Evolutionary conservation across 37 sponge, comb jelly and placozoan species (phyloP).

Genomic region (Lycopodina hypogea): DNA sequence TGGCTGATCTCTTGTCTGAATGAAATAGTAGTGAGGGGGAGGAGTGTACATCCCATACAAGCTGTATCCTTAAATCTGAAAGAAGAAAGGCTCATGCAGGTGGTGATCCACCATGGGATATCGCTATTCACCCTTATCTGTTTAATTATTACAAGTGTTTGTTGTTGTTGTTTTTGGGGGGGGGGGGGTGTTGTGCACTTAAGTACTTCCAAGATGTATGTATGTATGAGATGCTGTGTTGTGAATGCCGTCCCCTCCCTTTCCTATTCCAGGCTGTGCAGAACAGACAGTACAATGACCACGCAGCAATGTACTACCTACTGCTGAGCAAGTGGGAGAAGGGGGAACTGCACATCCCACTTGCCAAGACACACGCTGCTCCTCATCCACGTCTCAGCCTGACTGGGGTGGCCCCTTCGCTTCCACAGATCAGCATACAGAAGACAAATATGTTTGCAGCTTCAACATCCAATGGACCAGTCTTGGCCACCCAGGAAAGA

Average conservation of each 20-base stretch:
- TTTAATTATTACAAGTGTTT: too few species aligned
- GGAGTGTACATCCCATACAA: too few species aligned
- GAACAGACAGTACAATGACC: conserved; percentile 60
- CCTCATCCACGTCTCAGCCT: conserved; percentile 35
- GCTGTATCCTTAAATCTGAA: too few species aligned
- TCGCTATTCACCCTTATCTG: too few species aligned
- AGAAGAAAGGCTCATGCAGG: too few species aligned
- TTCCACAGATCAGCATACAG: conserved; percentile 45
- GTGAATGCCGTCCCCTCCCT: not conserved
- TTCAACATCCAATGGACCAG: not conserved
- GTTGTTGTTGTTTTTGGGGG: too few species aligned
- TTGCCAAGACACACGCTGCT: not conserved
- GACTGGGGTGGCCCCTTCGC: not conserved
- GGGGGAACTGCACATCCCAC: conserved; percentile 33
- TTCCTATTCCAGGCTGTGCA: conserved; percentile 82
- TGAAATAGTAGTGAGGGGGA: too few species aligned
- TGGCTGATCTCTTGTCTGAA: too few species aligned
- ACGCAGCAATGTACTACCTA: conserved; percentile 76
- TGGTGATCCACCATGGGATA: too few species aligned
- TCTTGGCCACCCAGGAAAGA: conserved; percentile 10
- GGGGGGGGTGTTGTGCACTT: too few species aligned
- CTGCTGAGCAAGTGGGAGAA: conserved; percentile 68
- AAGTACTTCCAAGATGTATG: too few species aligned
- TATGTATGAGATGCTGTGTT: too few species aligned
- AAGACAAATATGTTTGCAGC: not conserved